These are phyloP conservation scores for Solenopsis fugax DNA, from an alignment of 1,140 invertebrate genomes.

Conservation along the genomic window DNA sequence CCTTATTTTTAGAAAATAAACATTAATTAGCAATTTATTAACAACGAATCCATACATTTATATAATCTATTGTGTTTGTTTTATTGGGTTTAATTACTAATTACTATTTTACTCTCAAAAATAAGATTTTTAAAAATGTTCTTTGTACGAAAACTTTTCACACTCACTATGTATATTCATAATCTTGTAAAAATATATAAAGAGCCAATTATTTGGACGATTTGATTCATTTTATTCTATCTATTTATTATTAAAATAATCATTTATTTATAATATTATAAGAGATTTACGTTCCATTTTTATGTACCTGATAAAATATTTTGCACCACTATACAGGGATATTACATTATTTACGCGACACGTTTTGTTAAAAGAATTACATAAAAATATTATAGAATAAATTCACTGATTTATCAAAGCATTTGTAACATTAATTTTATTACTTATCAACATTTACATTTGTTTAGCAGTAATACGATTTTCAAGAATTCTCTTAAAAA, in stretches of 20 bases:
- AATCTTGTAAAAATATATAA: neutral
- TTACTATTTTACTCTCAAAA: no score
- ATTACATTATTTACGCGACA: neutral
- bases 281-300: neutral
- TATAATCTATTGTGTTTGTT: no score
- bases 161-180: neutral
- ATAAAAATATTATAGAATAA: neutral
- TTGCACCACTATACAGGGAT: neutral
- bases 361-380: neutral
- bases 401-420: neutral
- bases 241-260: neutral
- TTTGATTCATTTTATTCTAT: neutral
- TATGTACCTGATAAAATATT: constrained; percentile 22
- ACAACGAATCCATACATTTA: no score
- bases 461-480: neutral
- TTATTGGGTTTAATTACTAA: no score
- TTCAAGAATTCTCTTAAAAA: neutral
- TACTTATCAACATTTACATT: neutral
- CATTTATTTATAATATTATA: neutral
- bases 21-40: no score
- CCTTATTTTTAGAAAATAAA: no score
- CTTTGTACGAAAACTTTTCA: no score
- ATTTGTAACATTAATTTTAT: neutral
- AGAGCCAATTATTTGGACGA: neutral
- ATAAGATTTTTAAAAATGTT: no score